Conservation (phyloP, 2,797 vertebrate species). For the Poecilia picta region DNA sequence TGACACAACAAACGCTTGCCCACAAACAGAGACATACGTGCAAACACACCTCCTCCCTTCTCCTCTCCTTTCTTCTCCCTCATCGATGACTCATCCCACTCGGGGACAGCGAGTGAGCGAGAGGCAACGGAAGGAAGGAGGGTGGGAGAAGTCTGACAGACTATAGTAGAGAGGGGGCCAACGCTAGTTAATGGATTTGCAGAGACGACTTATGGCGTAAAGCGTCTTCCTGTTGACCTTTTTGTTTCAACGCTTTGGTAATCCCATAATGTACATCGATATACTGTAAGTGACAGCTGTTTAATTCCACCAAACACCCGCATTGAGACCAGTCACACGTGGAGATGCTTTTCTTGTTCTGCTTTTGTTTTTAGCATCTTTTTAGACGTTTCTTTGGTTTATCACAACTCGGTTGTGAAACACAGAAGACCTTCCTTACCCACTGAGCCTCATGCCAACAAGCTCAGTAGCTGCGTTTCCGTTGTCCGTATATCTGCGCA, state of each 20-base stretch:
- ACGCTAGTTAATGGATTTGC: conserved; percentile 40
- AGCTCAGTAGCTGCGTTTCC: conserved; percentile 5
- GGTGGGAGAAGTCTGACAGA: conserved; percentile 46
- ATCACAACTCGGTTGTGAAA: conserved; percentile 5
- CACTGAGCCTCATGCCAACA: conserved; percentile 42
- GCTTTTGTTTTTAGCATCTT: conserved; percentile 22
- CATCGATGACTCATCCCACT: conserved; percentile 79
- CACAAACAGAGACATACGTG: conserved; percentile 29
- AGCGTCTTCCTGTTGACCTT: conserved; percentile 55
- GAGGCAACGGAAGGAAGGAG: conserved; percentile 38
- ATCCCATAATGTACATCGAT: conserved; percentile 38
- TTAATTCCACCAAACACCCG: conserved; percentile 28
- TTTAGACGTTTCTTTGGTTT: neutral
- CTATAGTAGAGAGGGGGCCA: conserved; percentile 29
- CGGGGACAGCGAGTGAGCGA: conserved; percentile 61
- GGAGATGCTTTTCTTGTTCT: conserved; percentile 12
- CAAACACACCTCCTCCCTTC: conserved; percentile 51
- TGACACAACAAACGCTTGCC: conserved; percentile 51
- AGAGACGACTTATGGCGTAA: conserved; percentile 36
- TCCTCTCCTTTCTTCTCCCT: conserved; percentile 59
- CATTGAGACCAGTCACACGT: conserved; percentile 12
- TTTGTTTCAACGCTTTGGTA: conserved; percentile 51
- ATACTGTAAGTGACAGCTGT: conserved; percentile 42
- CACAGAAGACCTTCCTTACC: conserved; percentile 25
- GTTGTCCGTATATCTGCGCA: no score